Percentiles rank a stretch among this genome's conserved stretches.
Evolutionary conservation across 1,140 invertebrate species (phyloP).

Genomic region (Charaxes varanes): DNA sequence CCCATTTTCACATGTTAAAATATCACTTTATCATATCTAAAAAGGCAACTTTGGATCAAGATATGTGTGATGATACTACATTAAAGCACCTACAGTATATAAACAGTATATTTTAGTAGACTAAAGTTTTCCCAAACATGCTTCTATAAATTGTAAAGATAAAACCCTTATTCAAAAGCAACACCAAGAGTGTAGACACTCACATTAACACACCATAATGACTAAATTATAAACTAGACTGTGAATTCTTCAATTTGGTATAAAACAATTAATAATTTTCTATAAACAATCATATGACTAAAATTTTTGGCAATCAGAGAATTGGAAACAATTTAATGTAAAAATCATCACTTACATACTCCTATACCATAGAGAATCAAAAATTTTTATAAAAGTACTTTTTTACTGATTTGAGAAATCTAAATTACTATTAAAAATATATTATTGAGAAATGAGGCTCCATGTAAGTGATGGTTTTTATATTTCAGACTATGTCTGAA

Average conservation of each 20-base stretch:
- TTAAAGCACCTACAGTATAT: conserved; percentile 65
- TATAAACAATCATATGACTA: conserved; percentile 60
- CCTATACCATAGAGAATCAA: conserved; percentile 13
- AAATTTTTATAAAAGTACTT: conserved; percentile 7
- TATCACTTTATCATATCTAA: conserved; percentile 69
- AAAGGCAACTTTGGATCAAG: conserved; percentile 73
- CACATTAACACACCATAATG: conserved; percentile 66
- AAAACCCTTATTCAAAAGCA: conserved; percentile 59
- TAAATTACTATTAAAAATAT: too few species aligned
- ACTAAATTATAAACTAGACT: conserved; percentile 70
- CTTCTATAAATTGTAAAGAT: conserved; percentile 57
- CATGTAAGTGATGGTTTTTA: conserved; percentile 20
- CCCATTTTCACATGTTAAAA: conserved; percentile 57
- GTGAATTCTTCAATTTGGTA: conserved; percentile 63
- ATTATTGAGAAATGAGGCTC: background rate
- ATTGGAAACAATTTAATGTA: conserved; percentile 41
- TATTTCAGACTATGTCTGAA: conserved; percentile 12
- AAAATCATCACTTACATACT: conserved; percentile 34
- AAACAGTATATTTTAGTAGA: conserved; percentile 51
- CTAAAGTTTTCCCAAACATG: conserved; percentile 56
- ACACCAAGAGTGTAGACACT: conserved; percentile 56
- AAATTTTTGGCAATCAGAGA: conserved; percentile 71
- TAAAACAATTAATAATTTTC: conserved; percentile 56
- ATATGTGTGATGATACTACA: conserved; percentile 57
- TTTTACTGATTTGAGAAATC: too few species aligned